These are phyloP conservation scores for Zaprionus nigranus DNA, from an alignment of 1,140 invertebrate genomes.

Conservation along the genomic window DNA sequence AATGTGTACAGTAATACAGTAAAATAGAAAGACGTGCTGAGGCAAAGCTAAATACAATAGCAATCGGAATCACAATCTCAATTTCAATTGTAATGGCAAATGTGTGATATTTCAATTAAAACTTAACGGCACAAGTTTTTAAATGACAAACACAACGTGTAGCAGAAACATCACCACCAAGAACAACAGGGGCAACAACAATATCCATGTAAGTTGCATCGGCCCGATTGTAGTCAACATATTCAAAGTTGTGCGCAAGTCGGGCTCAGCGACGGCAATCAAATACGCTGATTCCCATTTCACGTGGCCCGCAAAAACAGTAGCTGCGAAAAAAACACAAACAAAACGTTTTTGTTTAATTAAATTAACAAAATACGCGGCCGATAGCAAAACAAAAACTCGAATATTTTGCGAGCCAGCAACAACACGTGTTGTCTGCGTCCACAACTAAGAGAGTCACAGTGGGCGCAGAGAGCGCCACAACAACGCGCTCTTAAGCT, in stretches of 20 bases:
- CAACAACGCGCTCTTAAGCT: slow-evolving; percentile 38
- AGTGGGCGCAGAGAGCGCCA: slow-evolving; percentile 31
- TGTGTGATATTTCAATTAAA: slow-evolving; percentile 82
- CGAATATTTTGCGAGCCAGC: slow-evolving; percentile 69
- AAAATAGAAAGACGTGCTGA: slow-evolving; percentile 1
- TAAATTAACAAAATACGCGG: slow-evolving; percentile 80
- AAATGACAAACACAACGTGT: slow-evolving; percentile 63
- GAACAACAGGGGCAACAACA: slow-evolving; percentile 20
- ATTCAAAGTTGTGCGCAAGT: slow-evolving; percentile 73
- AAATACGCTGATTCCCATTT: slow-evolving; percentile 69
- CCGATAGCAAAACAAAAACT: slow-evolving; percentile 69
- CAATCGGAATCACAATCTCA: slow-evolving; percentile 28
- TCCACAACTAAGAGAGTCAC: slow-evolving; percentile 24
- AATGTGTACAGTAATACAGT: slow-evolving; percentile 21
- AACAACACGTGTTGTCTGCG: slow-evolving; percentile 59
- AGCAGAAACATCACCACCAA: slow-evolving; percentile 20
- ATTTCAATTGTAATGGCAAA: slow-evolving; percentile 46
- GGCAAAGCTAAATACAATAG: slow-evolving; percentile 17
- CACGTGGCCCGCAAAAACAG: slow-evolving; percentile 46
- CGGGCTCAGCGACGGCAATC: slow-evolving; percentile 40
- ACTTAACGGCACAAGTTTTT: slow-evolving; percentile 75
- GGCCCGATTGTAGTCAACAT: slow-evolving; percentile 58
- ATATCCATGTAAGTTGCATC: neutral
- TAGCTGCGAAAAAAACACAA: slow-evolving; percentile 61
- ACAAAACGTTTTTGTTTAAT: slow-evolving; percentile 82